These are phyloP conservation scores for Porites lobata DNA, from an alignment of 92 coral and sea anemone genomes.

Conservation along the genomic window DNA sequence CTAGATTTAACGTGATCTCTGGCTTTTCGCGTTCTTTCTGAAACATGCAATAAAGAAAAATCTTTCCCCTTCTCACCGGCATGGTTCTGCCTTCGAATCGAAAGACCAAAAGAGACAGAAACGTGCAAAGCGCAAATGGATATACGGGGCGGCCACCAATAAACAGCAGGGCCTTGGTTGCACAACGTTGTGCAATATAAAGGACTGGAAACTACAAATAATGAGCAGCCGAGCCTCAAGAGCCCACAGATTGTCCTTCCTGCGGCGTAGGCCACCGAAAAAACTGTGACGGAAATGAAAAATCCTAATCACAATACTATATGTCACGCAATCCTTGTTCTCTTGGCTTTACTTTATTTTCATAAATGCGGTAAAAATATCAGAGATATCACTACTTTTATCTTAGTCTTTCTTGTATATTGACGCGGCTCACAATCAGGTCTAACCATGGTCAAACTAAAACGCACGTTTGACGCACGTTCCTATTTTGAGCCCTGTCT, in stretches of 20 bases:
- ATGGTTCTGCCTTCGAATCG: constrained; percentile 83
- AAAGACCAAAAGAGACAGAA: constrained; percentile 91
- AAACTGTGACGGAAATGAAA: not conserved
- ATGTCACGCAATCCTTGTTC: constrained; percentile 15
- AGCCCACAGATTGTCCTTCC: not conserved
- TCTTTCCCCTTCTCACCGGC: constrained; percentile 83
- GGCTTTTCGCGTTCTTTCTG: not conserved
- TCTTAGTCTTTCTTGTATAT: not conserved
- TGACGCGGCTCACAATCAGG: not conserved
- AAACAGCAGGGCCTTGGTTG: constrained; percentile 70
- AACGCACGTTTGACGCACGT: constrained; percentile 17
- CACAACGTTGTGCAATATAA: constrained; percentile 61
- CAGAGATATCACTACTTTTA: not conserved
- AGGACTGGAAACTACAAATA: constrained; percentile 40
- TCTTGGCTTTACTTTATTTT: no score
- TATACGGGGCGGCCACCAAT: constrained; percentile 85
- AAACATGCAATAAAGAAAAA: not conserved
- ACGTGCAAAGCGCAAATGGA: constrained; percentile 76
- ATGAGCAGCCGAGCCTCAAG: not conserved
- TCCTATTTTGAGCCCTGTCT: constrained; percentile 27
- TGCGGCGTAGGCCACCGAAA: not conserved
- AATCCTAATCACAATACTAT: no score
- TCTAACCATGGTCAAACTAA: not conserved
- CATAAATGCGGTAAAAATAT: not conserved
- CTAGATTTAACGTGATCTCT: not conserved